Conservation (phyloP, 2,113 vertebrate genomes). For the Xiphophorus couchianus region DNA sequence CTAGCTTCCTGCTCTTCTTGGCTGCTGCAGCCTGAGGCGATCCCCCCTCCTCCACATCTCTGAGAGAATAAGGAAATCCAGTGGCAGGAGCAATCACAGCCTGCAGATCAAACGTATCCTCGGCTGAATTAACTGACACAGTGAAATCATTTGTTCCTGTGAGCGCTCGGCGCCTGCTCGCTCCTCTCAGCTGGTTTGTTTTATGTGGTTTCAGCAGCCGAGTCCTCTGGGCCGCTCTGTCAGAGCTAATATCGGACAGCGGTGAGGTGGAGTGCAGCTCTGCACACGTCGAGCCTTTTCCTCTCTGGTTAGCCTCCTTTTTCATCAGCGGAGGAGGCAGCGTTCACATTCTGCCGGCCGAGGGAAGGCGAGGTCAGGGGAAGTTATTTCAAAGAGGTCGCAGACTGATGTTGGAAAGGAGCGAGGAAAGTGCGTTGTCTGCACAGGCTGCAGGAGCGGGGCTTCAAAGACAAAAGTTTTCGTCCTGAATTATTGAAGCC, state of each 20-base stretch:
- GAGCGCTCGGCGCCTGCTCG: slow-evolving; percentile 38
- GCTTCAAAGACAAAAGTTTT: slow-evolving; percentile 71
- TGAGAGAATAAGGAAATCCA: slow-evolving; percentile 76
- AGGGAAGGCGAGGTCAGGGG: slow-evolving; percentile 51
- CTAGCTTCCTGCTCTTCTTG: slow-evolving; percentile 24
- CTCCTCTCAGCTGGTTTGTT: slow-evolving; percentile 70
- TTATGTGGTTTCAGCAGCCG: slow-evolving; percentile 74
- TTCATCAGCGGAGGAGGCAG: slow-evolving; percentile 49
- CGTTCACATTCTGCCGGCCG: slow-evolving; percentile 38
- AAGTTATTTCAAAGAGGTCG: slow-evolving; percentile 60
- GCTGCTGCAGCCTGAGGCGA: slow-evolving; percentile 66
- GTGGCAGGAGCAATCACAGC: slow-evolving; percentile 74
- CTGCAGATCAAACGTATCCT: slow-evolving; percentile 79
- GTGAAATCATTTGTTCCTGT: slow-evolving; percentile 80
- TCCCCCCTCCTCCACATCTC: slow-evolving; percentile 69
- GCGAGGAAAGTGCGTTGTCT: slow-evolving; percentile 52
- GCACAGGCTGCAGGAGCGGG: slow-evolving; percentile 31
- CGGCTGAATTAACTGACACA: slow-evolving; percentile 79
- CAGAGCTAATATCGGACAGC: slow-evolving; percentile 78
- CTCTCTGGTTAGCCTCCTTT: slow-evolving; percentile 60
- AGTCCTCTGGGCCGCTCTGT: slow-evolving; percentile 74
- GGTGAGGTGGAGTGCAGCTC: slow-evolving; percentile 58
- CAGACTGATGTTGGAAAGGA: slow-evolving; percentile 23
- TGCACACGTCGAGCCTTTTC: slow-evolving; percentile 37
- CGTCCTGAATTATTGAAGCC: slow-evolving; percentile 71